Conservation (phyloP, 2,113 vertebrate genomes). For the Gallinago paraguaiae region DNA sequence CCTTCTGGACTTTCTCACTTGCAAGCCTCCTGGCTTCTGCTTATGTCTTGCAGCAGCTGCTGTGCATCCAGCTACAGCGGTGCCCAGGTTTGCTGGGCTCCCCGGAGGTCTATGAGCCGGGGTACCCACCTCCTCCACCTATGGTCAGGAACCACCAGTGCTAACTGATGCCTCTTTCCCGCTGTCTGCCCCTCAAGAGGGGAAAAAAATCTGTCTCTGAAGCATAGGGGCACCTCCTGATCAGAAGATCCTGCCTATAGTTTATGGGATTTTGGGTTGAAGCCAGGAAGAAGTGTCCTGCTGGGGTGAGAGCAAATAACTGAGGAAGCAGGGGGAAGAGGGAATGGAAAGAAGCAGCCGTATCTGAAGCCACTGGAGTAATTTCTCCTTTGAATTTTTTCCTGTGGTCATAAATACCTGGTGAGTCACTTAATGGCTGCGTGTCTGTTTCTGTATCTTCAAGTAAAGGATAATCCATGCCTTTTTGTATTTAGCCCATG, state of each 20-base stretch:
- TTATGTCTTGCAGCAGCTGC: not conserved
- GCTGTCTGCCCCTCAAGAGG: not conserved
- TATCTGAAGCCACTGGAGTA: not conserved
- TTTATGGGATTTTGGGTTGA: not conserved
- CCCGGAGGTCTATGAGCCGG: accelerated
- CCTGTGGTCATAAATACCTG: constrained; percentile 21
- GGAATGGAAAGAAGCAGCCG: not conserved
- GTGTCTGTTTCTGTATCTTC: constrained; percentile 1
- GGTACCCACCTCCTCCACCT: not conserved
- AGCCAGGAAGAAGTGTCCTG: not conserved
- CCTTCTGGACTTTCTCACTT: not conserved
- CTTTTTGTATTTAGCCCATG: not conserved
- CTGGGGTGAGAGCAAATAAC: not conserved
- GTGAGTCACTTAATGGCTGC: not conserved
- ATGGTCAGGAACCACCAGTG: not conserved
- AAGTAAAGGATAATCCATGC: not conserved
- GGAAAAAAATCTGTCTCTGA: not conserved
- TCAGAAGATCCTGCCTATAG: not conserved
- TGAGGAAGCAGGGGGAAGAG: not conserved
- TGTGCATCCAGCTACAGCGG: not conserved
- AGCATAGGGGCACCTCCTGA: not conserved
- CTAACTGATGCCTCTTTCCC: not conserved
- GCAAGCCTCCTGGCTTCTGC: not conserved
- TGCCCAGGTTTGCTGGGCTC: not conserved
- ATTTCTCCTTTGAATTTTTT: not conserved